Conservation (phyloP, 2,888 invertebrate species). For the Aporophyla nigra region DNA sequence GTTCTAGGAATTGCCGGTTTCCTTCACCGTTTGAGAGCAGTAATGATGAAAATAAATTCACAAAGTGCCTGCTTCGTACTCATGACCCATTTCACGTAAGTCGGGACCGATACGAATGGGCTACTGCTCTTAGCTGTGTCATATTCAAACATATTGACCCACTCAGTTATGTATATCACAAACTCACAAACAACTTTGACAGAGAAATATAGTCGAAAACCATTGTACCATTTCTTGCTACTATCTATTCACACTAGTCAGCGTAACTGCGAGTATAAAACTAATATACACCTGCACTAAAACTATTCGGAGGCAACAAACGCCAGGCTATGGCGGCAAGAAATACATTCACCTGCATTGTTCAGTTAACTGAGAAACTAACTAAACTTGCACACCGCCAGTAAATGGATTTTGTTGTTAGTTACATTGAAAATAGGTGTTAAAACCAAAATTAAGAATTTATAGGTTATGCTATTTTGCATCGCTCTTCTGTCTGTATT, state of each 20-base stretch:
- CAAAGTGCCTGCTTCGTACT: no score
- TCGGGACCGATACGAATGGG: no score
- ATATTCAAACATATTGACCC: no score
- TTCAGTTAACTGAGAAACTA: slow-evolving; percentile 64
- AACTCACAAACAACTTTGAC: neutral
- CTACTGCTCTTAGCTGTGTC: no score
- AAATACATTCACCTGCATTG: slow-evolving; percentile 64
- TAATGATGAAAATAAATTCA: no score
- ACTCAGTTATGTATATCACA: neutral
- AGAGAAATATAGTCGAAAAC: neutral
- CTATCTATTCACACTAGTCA: slow-evolving; percentile 1
- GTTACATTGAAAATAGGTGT: slow-evolving; percentile 34
- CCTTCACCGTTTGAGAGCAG: no score
- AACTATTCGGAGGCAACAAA: slow-evolving; percentile 51
- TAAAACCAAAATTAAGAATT: slow-evolving; percentile 12
- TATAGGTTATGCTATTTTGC: neutral
- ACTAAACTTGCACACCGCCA: slow-evolving; percentile 44
- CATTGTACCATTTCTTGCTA: slow-evolving; percentile 5
- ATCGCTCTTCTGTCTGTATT: neutral
- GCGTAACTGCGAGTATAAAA: slow-evolving; percentile 30
- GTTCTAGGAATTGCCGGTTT: no score
- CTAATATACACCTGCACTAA: slow-evolving; percentile 35
- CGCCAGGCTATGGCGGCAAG: slow-evolving; percentile 49
- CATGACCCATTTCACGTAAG: no score
- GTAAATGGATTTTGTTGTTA: slow-evolving; percentile 44